Percentiles rank a stretch among this genome's conserved stretches.
Conservation (phyloP, 2,888 invertebrate genomes). For the Callinectes sapidus region DNA sequence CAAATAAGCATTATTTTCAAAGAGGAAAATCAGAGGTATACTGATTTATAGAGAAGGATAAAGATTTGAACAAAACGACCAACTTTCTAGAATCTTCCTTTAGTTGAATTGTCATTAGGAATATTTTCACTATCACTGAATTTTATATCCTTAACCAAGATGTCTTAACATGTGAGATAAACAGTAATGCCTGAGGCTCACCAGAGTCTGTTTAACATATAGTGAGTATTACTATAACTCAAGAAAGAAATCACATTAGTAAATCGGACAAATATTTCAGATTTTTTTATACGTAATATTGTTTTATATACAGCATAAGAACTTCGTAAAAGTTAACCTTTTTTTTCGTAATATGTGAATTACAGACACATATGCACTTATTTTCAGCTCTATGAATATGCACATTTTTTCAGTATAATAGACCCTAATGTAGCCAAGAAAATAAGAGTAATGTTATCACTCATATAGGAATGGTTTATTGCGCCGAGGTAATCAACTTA, state of each 20-base stretch:
- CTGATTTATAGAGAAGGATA: too few species aligned
- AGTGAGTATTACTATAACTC: not conserved
- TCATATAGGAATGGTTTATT: not conserved
- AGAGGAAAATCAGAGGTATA: too few species aligned
- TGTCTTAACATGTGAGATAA: too few species aligned
- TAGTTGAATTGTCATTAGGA: too few species aligned
- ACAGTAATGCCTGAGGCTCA: not conserved
- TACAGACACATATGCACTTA: not conserved
- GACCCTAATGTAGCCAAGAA: not conserved
- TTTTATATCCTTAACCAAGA: too few species aligned
- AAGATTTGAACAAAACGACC: too few species aligned
- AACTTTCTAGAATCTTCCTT: too few species aligned
- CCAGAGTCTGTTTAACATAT: not conserved
- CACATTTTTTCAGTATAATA: not conserved
- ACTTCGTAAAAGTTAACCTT: too few species aligned
- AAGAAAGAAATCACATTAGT: not conserved
- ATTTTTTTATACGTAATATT: not conserved
- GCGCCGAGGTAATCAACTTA: not conserved
- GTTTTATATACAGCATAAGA: too few species aligned
- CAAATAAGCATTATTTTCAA: too few species aligned
- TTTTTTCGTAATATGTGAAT: not conserved
- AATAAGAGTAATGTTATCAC: not conserved
- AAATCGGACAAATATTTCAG: not conserved
- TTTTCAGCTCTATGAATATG: too few species aligned
- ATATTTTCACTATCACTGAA: too few species aligned